A percentile compares a stretch with the other conserved stretches of the same genome.
phyloP scores from a whole-genome alignment of 2,797 vertebrate species.

The Melanotaenia maccullochi region DNA sequence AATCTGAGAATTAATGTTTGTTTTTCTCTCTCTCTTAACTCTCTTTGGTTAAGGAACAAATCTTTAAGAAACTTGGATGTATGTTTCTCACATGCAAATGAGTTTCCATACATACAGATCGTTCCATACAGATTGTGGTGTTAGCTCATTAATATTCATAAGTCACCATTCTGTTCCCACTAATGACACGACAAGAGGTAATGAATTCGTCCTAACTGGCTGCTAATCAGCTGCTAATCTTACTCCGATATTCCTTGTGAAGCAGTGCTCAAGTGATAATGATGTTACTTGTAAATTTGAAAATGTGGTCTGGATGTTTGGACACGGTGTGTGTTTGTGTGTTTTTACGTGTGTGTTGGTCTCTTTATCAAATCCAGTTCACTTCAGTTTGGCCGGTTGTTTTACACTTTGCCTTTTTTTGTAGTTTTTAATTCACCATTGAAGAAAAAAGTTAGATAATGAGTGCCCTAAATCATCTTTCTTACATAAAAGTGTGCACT shows the following conservation, averaged over 20 bases:
- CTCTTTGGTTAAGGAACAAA: slow-evolving; percentile 37
- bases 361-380: not conserved
- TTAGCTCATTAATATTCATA: slow-evolving; percentile 76
- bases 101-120: slow-evolving; percentile 37
- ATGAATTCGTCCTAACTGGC: slow-evolving; percentile 73
- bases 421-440: not conserved
- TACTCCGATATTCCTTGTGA: slow-evolving; percentile 51
- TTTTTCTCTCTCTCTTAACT: not conserved
- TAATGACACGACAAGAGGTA: slow-evolving; percentile 76
- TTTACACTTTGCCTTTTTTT: not conserved
- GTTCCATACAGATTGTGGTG: slow-evolving; percentile 59
- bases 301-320: not conserved
- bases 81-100: slow-evolving; percentile 58
- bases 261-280: slow-evolving; percentile 7
- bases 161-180: slow-evolving; percentile 68
- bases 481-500: not conserved
- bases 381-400: not conserved
- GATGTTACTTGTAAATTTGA: not conserved
- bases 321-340: not conserved
- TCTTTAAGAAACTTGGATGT: slow-evolving; percentile 28
- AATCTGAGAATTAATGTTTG: not conserved
- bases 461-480: not conserved
- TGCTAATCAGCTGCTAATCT: slow-evolving; percentile 75
- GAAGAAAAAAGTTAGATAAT: not conserved
- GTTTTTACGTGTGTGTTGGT: not conserved